Base-by-base conservation (phyloP, 30 jellyfish, hydroid and myxozoan genomes). In the Aurelia coerulea region DNA sequence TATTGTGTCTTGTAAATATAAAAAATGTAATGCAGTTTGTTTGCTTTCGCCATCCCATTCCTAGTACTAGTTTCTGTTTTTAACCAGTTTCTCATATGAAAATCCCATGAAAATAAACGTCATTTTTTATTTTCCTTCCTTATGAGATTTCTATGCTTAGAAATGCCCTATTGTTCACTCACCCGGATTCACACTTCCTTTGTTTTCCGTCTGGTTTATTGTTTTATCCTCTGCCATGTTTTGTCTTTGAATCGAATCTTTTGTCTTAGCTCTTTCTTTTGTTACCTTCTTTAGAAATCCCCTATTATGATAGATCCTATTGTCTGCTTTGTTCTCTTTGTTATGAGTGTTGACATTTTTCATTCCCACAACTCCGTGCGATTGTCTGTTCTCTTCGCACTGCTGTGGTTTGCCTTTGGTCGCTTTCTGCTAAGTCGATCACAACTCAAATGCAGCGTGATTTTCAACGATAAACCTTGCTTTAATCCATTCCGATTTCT, bases 311-410 rank as follows among this genome's bases (percentile, higher is more conserved):
- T 23, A 29, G 78, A 16, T 9, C 65, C 66, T 62, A 56, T 77
- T 77, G 87, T 60, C 5, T 35, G 65, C 16, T 37, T 39, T 33
- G 50, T 32, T 71, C 67, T 64, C 92, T 62, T 83, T 83, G 92
- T 83, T 46, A 19, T 83, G 16, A 62, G 46, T 83, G 93, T 84
- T 84, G 76, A 84, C 93, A 84, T 62, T 60, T 73, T 84, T 84
- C 93, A 84, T 84, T 84, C 93, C 93, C 93, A 84, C 93, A 84
- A 84, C 88, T 84, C 93, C 53, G 84, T 84, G 93, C 93, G 88
- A 74, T 84, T 84, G 93, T 84, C 88, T 62, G 23, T 42, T 64
- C 89, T 77, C 87, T 46, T 46, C 14, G 12, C 56, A 77, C 63
- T 59, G 89, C 93, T 84, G 93, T 74, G 93, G 87, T 74, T 84